Evolutionary conservation across 1,140 invertebrate genomes (phyloP).

Genomic region (Bombus huntii): DNA sequence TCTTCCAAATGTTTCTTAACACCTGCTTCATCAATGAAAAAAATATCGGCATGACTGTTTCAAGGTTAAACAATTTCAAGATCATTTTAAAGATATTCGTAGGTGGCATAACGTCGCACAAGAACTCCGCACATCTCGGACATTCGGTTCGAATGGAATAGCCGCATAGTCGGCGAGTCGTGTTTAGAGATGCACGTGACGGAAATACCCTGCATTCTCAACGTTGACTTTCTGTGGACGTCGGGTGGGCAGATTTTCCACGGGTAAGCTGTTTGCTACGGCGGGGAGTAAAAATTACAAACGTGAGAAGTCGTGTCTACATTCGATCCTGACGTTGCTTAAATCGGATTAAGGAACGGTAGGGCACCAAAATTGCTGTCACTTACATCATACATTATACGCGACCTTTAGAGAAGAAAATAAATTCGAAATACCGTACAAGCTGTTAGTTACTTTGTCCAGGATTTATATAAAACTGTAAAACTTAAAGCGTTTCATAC

Average conservation of each 20-base stretch:
- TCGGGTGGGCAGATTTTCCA: conserved; percentile 1
- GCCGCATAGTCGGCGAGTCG: background rate
- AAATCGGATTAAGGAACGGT: conserved; percentile 43
- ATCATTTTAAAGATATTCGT: conserved; percentile 32
- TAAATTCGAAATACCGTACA: conserved; percentile 12
- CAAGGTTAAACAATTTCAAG: conserved; percentile 9
- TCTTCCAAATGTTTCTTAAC: too few relatives aligned
- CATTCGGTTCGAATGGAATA: conserved; percentile 27
- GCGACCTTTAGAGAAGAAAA: background rate
- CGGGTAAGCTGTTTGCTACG: background rate
- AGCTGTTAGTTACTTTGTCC: background rate
- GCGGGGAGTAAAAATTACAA: background rate
- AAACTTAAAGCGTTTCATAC: too few relatives aligned
- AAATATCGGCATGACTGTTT: background rate
- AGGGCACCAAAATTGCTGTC: background rate
- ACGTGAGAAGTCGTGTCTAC: conserved; percentile 4
- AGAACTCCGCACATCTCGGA: conserved; percentile 53
- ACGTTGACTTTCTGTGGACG: background rate
- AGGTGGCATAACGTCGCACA: conserved; percentile 27
- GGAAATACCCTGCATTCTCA: conserved; percentile 34
- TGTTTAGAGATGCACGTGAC: conserved; percentile 41
- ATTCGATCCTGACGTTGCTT: conserved; percentile 12
- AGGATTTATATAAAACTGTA: too few relatives aligned
- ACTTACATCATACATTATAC: background rate
- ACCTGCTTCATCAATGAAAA: background rate